Percentiles rank a stretch among this genome's conserved stretches.
phyloP scores from a whole-genome alignment of 2,888 invertebrate species.

The Endotricha flammealis region DNA sequence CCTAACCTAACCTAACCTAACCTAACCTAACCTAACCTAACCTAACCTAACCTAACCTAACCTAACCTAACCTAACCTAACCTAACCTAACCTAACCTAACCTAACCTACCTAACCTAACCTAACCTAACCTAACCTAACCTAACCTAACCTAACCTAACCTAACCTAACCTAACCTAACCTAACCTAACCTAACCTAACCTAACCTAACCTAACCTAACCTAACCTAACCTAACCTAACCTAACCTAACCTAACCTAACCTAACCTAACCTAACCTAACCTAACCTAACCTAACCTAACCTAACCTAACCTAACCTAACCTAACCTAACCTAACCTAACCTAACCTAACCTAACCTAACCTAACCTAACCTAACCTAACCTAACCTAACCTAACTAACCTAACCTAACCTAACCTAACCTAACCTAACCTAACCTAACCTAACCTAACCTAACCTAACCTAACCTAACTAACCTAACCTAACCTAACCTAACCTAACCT shows the following conservation, averaged over 20 bases:
- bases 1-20: slow-evolving; percentile 15
- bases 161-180: slow-evolving; percentile 18
- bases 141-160: slow-evolving; percentile 19
- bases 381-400: slow-evolving; percentile 12
- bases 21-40: slow-evolving; percentile 20
- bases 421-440: slow-evolving; percentile 20
- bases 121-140: slow-evolving; percentile 16
- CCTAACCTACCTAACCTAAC: too few relatives aligned
- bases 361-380: slow-evolving; percentile 12
- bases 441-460: too few relatives aligned
- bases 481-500: slow-evolving; percentile 16
- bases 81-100: slow-evolving; percentile 23
- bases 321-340: slow-evolving; percentile 16
- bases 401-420: slow-evolving; percentile 12
- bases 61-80: slow-evolving; percentile 15
- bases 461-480: slow-evolving; percentile 18
- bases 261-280: slow-evolving; percentile 17
- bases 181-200: too few relatives aligned
- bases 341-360: too few relatives aligned
- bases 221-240: slow-evolving; percentile 11
- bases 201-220: slow-evolving; percentile 12
- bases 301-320: slow-evolving; percentile 18
- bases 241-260: slow-evolving; percentile 15
- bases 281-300: slow-evolving; percentile 17
- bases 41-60: slow-evolving; percentile 17